phyloP scores from a whole-genome alignment of 2,797 vertebrate species.

The Thalassophryne amazonica region DNA sequence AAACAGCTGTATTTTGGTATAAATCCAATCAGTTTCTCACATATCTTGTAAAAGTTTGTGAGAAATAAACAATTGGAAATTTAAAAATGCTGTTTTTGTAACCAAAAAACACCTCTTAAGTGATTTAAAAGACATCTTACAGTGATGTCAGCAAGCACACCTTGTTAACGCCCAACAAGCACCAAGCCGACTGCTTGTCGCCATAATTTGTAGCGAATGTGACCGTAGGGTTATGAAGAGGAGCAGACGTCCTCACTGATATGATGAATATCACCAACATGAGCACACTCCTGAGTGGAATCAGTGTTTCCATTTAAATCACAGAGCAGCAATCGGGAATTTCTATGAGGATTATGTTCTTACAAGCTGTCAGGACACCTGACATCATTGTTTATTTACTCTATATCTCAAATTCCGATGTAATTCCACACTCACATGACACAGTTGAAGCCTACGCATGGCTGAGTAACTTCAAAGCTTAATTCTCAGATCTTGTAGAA shows the following conservation, averaged over 20 bases:
- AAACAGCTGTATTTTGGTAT: too few relatives aligned
- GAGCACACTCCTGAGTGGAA: constrained; percentile 1
- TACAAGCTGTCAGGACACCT: background rate
- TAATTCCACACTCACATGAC: background rate
- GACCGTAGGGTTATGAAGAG: too few relatives aligned
- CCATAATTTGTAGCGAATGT: too few relatives aligned
- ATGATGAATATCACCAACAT: background rate
- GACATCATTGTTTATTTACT: constrained; percentile 13
- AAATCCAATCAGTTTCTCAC: too few relatives aligned
- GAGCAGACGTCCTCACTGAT: background rate
- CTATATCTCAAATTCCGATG: background rate
- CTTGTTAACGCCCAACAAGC: too few relatives aligned
- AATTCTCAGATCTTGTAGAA: background rate
- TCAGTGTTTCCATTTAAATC: constrained; percentile 33
- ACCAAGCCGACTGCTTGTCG: too few relatives aligned
- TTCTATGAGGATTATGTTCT: constrained; percentile 33
- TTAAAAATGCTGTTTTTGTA: too few relatives aligned
- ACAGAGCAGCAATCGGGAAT: constrained; percentile 21
- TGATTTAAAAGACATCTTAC: too few relatives aligned
- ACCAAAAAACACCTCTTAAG: too few relatives aligned
- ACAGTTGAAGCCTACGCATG: background rate
- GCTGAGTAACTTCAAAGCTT: background rate
- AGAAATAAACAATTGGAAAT: too few relatives aligned
- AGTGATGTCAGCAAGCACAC: too few relatives aligned
- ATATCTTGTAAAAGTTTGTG: too few relatives aligned